Conservation (phyloP, 2,113 vertebrate genomes). For the Cryptomyrus ogoouensis region DNA sequence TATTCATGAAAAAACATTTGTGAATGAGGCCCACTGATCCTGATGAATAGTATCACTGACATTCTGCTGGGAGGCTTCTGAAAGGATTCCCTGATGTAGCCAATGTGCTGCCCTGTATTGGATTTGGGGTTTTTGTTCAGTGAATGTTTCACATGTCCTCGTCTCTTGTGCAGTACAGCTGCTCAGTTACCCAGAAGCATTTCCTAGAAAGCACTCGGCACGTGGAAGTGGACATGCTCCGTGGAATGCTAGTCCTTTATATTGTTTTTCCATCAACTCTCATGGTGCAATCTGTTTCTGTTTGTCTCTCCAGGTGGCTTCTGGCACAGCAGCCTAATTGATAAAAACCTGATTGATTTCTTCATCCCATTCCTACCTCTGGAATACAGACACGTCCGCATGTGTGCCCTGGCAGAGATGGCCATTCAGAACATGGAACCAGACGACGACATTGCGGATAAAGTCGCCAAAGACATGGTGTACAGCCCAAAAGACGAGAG, state of each 20-base stretch:
- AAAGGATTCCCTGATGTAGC: neutral
- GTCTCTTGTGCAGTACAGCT: too few species aligned
- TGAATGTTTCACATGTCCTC: too few species aligned
- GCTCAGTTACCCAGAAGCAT: too few species aligned
- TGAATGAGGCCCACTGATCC: neutral
- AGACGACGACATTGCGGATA: constrained; percentile 54
- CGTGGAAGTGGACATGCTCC: neutral
- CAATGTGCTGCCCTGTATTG: too few species aligned
- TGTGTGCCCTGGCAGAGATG: constrained; percentile 76
- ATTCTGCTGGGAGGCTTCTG: neutral
- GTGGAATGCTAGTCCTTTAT: neutral
- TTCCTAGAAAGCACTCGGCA: neutral
- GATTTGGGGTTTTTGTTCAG: too few species aligned
- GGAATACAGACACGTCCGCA: constrained; percentile 81
- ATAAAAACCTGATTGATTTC: constrained; percentile 87
- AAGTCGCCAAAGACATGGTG: constrained; percentile 71
- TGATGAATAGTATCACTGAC: neutral
- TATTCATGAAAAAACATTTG: too few species aligned
- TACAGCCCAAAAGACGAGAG: constrained; percentile 83
- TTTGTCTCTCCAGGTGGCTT: constrained; percentile 70
- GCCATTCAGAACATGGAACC: constrained; percentile 40
- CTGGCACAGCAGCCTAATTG: constrained; percentile 87
- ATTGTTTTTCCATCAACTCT: neutral
- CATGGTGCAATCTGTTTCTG: neutral
- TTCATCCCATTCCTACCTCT: constrained; percentile 89